Percentiles rank a stretch among this genome's conserved stretches.
phyloP scores from a whole-genome alignment of 2,797 vertebrate genomes.

The Eurystomus glaucurus region DNA sequence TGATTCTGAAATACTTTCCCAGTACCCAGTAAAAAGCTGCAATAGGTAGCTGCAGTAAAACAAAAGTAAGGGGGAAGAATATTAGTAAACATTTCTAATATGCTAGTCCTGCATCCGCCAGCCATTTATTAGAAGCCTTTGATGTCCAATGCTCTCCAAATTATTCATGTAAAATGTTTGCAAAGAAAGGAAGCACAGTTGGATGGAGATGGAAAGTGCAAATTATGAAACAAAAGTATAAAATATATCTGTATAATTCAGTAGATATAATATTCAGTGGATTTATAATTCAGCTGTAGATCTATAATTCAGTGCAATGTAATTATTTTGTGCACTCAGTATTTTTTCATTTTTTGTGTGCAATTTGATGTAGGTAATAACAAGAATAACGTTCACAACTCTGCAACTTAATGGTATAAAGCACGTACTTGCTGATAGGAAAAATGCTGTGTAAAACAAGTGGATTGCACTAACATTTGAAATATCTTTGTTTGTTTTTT shows the following conservation, averaged over 20 bases:
- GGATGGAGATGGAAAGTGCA: not conserved
- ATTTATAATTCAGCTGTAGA: not conserved
- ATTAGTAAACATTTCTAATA: conserved; percentile 3
- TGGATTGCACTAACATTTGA: conserved; percentile 19
- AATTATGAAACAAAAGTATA: conserved; percentile 10
- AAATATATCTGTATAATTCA: conserved; percentile 18
- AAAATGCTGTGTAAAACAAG: not conserved
- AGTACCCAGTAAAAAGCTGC: not conserved
- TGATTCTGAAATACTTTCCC: not conserved
- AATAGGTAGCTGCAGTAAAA: conserved; percentile 6
- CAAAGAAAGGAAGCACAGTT: not conserved
- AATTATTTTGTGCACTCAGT: conserved; percentile 10
- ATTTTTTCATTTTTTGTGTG: conserved; percentile 1
- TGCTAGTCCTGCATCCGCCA: not conserved
- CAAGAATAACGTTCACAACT: not conserved
- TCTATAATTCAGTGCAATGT: conserved; percentile 16
- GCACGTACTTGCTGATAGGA: not conserved
- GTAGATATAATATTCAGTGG: not conserved
- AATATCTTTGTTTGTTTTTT: not conserved
- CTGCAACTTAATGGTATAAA: not conserved
- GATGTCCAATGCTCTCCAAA: not conserved
- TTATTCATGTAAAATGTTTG: not conserved
- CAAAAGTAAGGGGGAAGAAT: not conserved
- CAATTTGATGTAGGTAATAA: not conserved
- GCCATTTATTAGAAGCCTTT: conserved; percentile 12